These are phyloP conservation scores for Narcine bancroftii DNA, from an alignment of 2,113 vertebrate species.

Conservation along the genomic window DNA sequence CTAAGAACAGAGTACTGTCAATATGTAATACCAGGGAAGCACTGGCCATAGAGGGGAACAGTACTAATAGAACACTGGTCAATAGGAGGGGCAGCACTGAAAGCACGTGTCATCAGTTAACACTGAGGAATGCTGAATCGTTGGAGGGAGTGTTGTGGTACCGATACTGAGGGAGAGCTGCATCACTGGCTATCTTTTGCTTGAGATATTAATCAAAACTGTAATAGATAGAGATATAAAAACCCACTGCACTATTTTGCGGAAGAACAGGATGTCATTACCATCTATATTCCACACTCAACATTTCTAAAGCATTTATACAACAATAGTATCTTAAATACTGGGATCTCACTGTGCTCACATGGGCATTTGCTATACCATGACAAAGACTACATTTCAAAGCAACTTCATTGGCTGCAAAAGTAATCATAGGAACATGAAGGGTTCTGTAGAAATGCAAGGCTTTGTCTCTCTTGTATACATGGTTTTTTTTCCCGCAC, in stretches of 20 bases:
- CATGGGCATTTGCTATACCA: background rate
- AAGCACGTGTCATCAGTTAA: too few species aligned
- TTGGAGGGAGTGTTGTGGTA: too few species aligned
- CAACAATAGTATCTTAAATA: background rate
- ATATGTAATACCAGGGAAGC: background rate
- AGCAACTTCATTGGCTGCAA: background rate
- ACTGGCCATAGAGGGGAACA: background rate
- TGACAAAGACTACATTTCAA: background rate
- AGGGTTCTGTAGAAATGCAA: background rate
- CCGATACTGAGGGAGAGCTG: too few species aligned
- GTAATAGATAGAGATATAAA: background rate
- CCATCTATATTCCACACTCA: background rate
- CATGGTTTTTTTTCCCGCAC: too few species aligned
- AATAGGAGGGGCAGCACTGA: too few species aligned
- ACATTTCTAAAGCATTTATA: background rate
- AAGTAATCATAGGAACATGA: background rate
- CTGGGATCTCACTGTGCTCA: background rate
- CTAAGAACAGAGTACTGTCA: background rate
- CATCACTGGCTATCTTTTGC: too few species aligned
- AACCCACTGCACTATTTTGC: background rate
- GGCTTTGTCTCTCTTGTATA: too few species aligned
- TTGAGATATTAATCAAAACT: too few species aligned
- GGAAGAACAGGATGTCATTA: background rate
- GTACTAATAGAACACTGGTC: background rate
- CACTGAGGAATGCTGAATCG: too few species aligned